Evolutionary conservation across 2,888 invertebrate species (phyloP).

Genomic region (Bellardia pandia): DNA sequence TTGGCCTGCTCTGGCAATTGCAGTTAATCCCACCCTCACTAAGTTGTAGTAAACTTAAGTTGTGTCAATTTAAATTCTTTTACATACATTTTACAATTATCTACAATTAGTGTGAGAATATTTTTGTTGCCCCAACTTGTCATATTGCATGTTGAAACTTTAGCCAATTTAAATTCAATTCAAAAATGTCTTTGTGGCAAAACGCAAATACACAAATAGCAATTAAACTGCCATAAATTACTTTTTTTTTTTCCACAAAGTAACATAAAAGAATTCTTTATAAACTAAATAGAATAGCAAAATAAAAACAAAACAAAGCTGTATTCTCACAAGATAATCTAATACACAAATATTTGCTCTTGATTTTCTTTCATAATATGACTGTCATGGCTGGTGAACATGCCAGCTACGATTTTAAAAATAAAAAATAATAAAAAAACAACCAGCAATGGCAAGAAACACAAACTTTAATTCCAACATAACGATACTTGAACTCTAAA

Average conservation of each 20-base stretch:
- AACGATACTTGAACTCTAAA: constrained; percentile 70
- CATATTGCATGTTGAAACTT: constrained; percentile 45
- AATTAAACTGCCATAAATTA: constrained; percentile 67
- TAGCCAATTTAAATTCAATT: constrained; percentile 8
- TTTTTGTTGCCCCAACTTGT: not conserved
- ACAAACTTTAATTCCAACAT: constrained; percentile 1
- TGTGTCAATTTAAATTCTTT: not conserved
- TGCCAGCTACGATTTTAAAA: constrained; percentile 55
- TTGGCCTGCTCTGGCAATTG: not conserved
- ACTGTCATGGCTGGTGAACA: constrained; percentile 71
- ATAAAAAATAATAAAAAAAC: not conserved
- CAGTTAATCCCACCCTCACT: not conserved
- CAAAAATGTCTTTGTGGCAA: not conserved
- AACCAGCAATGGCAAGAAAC: not conserved
- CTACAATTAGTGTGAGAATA: constrained; percentile 33
- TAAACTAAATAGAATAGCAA: not conserved
- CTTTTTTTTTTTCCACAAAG: constrained; percentile 44
- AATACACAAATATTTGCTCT: constrained; percentile 68
- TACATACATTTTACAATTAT: not conserved
- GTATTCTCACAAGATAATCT: constrained; percentile 70
- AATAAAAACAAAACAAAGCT: constrained; percentile 15
- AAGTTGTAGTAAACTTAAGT: not conserved
- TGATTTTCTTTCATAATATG: constrained; percentile 69
- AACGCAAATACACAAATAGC: constrained; percentile 29
- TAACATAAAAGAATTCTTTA: constrained; percentile 33